Evolutionary conservation across 2,888 invertebrate genomes (phyloP), one percentile per base, ranked within the genome.

Genomic region (Synanthedon tipuliformis): DNA sequence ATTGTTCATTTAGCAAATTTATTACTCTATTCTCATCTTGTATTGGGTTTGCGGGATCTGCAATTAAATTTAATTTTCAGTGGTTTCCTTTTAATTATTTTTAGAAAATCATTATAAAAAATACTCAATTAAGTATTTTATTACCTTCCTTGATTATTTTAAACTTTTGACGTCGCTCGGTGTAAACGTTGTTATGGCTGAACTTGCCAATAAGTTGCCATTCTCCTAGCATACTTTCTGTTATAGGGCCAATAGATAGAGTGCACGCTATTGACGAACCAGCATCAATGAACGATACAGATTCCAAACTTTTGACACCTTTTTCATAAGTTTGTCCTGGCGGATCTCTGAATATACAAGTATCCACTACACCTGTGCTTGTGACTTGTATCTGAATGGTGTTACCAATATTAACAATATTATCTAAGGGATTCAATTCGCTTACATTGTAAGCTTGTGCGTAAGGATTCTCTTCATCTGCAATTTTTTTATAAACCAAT

Each of bases 181-280:
- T 60, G 53, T 63, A 72, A 8, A 61, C 54, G 11, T 58, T 57
- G 18, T 59, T 61, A 52, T 65, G 54, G 23, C 60, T 68, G 55
- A 75, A 75, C 56, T 72, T 75, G 13, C 69, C 74, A 54, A 62
- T 61, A 2, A 75, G 41, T 40, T 57, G 61, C 75, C 75, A 75
- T 50, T 64, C 54, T 3, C 75, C 75, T 0, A 71, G 51, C 55
- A 66, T 54, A 7, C 61, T 54, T 50, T 64, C 54, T 34, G 61
- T 61, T 7, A 73, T 56, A 27, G 71, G 68, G 8, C 62, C 65
- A 23, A 74, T 55, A 41, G 57, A 53, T n/a, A 71, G 52, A 7
- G 54, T 55, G 53, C 75, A 75, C 3, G 54, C 52, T 34, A 55
- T 51, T 13, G 15, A 49, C 1, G 52, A 55, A 3, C 51, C 55